Conservation (phyloP, 2,888 invertebrate species). For the Blomia tropicalis region DNA sequence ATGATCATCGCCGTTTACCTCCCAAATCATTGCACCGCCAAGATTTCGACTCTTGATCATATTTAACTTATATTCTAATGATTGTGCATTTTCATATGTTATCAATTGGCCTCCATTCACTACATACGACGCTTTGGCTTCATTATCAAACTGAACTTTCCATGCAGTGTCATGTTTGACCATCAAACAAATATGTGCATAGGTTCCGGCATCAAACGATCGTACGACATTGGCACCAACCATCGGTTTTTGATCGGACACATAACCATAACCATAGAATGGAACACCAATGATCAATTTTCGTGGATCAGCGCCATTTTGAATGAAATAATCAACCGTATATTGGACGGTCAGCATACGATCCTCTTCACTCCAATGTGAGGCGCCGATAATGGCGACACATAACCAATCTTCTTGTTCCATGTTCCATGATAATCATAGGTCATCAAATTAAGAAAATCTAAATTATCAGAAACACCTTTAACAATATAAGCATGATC, state of each 20-base stretch:
- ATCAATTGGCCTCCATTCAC: constrained; percentile 80
- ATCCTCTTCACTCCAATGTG: constrained; percentile 44
- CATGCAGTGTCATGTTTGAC: constrained; percentile 52
- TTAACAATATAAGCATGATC: constrained; percentile 15
- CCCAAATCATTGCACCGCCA: constrained; percentile 89
- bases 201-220: constrained; percentile 76
- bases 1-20: constrained; percentile 85
- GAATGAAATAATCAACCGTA: constrained; percentile 29
- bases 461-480: constrained; percentile 50
- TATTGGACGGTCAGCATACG: constrained; percentile 10
- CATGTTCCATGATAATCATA: constrained; percentile 74
- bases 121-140: constrained; percentile 76
- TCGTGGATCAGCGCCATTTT: constrained; percentile 28
- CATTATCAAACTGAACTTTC: constrained; percentile 84
- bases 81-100: constrained; percentile 67
- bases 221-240: constrained; percentile 62
- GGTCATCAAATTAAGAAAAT: constrained; percentile 84
- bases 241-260: constrained; percentile 54
- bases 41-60: constrained; percentile 72
- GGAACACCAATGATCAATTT: constrained; percentile 63
- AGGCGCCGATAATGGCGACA: constrained; percentile 70
- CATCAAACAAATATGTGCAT: constrained; percentile 86
- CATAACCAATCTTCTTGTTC: constrained; percentile 62
- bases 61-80: constrained; percentile 68
- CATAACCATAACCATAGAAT: constrained; percentile 79